These are phyloP conservation scores for Ochotona curzoniae DNA, from an alignment of 2,113 vertebrate genomes.

Conservation along the genomic window DNA sequence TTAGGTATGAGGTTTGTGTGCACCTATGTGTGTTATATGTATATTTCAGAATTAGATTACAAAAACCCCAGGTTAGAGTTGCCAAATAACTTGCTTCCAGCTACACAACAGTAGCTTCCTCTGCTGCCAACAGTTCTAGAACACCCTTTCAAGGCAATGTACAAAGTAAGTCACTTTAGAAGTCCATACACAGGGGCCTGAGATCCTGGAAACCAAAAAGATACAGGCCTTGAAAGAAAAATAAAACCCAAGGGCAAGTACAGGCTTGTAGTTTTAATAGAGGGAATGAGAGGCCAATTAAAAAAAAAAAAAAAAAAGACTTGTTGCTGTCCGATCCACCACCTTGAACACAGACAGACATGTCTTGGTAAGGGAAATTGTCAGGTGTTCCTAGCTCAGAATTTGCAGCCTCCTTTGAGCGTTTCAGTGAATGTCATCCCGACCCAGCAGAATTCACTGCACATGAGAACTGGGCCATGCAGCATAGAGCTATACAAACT, in stretches of 20 bases:
- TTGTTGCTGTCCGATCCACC: background rate
- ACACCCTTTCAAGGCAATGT: background rate
- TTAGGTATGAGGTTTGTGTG: background rate
- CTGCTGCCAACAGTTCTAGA: background rate
- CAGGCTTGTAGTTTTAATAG: background rate
- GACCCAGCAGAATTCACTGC: no score
- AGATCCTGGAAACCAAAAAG: background rate
- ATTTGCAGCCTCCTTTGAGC: background rate
- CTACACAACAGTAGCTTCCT: background rate
- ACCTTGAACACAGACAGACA: background rate
- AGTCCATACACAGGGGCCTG: background rate
- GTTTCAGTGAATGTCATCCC: background rate
- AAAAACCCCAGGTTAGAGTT: background rate
- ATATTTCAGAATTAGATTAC: background rate
- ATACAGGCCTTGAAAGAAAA: background rate
- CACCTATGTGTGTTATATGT: background rate
- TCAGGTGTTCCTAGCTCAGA: background rate
- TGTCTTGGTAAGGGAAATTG: background rate
- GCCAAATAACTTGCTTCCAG: background rate
- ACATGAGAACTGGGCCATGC: background rate
- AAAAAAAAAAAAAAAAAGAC: background rate
- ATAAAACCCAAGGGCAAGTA: background rate
- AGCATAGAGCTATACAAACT: background rate
- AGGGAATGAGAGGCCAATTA: background rate
- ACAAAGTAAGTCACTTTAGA: background rate